phyloP scores from a whole-genome alignment of 2,797 vertebrate genomes.

The Oryzias dopingdopingensis region DNA sequence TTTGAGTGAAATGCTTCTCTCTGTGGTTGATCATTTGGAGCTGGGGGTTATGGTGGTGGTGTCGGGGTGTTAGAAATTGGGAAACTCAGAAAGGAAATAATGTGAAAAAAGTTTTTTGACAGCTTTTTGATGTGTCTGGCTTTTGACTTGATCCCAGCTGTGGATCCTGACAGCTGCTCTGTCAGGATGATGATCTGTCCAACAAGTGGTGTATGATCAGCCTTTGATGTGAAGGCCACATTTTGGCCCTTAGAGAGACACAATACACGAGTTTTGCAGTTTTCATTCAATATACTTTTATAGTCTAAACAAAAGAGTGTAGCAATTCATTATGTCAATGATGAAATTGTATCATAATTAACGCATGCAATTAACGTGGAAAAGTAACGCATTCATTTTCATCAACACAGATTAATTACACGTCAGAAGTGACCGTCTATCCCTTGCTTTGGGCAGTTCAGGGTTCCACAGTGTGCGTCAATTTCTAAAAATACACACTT shows the following conservation, averaged over 20 bases:
- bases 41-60: slow-evolving; percentile 11
- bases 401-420: no score
- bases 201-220: slow-evolving; percentile 39
- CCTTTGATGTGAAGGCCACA: slow-evolving; percentile 64
- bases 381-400: no score
- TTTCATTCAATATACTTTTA: slow-evolving; percentile 45
- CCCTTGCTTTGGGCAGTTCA: no score
- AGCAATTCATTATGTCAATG: slow-evolving; percentile 26
- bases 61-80: slow-evolving; percentile 7
- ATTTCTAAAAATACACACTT: no score
- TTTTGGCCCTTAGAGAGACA: slow-evolving; percentile 26
- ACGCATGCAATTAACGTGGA: no score
- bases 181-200: slow-evolving; percentile 55
- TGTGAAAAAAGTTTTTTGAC: slow-evolving; percentile 24
- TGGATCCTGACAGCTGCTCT: slow-evolving; percentile 55
- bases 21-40: slow-evolving; percentile 38
- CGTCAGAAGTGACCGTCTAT: no score
- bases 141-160: slow-evolving; percentile 57
- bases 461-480: no score
- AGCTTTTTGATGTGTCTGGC: slow-evolving; percentile 68
- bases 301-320: not conserved
- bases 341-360: not conserved
- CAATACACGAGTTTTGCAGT: slow-evolving; percentile 28
- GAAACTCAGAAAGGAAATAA: slow-evolving; percentile 35
- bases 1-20: slow-evolving; percentile 49